Base-by-base conservation (phyloP, 2,113 vertebrate species). In the Spheniscus mendiculus region DNA sequence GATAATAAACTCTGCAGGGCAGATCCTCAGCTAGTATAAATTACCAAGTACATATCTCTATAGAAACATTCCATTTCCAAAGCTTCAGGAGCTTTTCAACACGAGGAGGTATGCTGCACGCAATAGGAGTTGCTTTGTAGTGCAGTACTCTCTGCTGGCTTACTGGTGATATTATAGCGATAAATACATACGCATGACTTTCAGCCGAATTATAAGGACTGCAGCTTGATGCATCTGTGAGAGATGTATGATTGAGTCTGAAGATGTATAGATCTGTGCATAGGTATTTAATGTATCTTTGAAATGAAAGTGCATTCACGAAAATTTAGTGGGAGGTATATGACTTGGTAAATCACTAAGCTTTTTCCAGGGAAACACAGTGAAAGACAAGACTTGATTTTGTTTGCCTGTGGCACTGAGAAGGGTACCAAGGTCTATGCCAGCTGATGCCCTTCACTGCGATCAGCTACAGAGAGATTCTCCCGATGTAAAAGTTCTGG, bases 401-500 rank as follows among this genome's bases (percentile, higher is more conserved):
- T 61, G 21, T 58, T 87, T 74, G 5, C 25, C 1, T 53, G 38
- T 18, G 55, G 42, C 63, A 45, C 5, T 36, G 59, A 15, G 32
- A 47, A 47, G 15, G 18, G 20, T 83, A 44, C 30, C 11, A 44
- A 83, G 47, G 22, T 58, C 30, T 66, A 6, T 25, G 18, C 12
- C 26, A 34, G 38, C 17, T 63, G n/a, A 50, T 67, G 65, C 15
- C 22, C 12, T 78, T 61, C 10, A 0, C 32, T 26, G 32, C 15
- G 26, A 12, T 74, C 63, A 90, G n/a, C 70, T 72, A 6, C 47
- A 47, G 26, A 66, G 8, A 58, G 19, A 42, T 26, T 73, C 13
- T 42, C n/a, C 23, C 3, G 0, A 5, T 10, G 12, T 20, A n/a
- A 21, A 47, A 63, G 15, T 27, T 59, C 8, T n/a, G 7, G 1